Evolutionary conservation across 2,797 vertebrate genomes (phyloP), one percentile per base, ranked within the genome.

Genomic region (Tamandua tetradactyla): DNA sequence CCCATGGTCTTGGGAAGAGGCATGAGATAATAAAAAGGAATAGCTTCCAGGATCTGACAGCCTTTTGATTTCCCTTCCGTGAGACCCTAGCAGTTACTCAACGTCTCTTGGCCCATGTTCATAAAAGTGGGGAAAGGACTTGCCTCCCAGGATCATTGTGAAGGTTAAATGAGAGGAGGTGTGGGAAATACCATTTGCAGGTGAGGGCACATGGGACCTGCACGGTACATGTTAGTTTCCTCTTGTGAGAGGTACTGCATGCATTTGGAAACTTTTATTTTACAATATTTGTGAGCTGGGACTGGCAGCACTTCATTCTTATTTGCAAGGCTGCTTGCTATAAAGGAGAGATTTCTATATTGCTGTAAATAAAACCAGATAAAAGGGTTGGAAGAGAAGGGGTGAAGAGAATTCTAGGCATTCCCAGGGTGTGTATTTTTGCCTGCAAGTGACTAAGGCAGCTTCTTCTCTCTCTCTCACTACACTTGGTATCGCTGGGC

Each of bases 401-500:
- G 23, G 1, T 57, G 32, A 55, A 27, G 25, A 40, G 15, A 12
- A 5, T 27, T 12, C 20, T 6, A 59, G 37, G n/a, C 59, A 52
- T 52, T 37, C n/a, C 0, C 23, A 55, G 81, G 12, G 25, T 82
- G 59, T 0, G 6, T 57, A 40, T 9, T 96, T 87, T 94, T 96
- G 35, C 80, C 44, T 72, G 3, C 83, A 69, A 42, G 9, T 69
- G 40, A 44, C 64, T 86, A 83, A 95, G 55, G 10, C 18, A 5
- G 61, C 76, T 78, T 93, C 87, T 79, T 89, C 59, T 68, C 66
- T 71, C 93, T 91, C 57, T 98, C n/a, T 12, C n/a, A 9, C 30
- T 14, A 52, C 37, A 96, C 94, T 87, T 97, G 80, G 93, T 69
- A 55, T 97, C 89, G 57, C 96, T 35, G 3, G 55, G 44, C 90